A percentile compares a stretch with the other conserved stretches of the same genome.
phyloP scores from a whole-genome alignment of 2,113 vertebrate genomes.

The Lycaon pictus region DNA sequence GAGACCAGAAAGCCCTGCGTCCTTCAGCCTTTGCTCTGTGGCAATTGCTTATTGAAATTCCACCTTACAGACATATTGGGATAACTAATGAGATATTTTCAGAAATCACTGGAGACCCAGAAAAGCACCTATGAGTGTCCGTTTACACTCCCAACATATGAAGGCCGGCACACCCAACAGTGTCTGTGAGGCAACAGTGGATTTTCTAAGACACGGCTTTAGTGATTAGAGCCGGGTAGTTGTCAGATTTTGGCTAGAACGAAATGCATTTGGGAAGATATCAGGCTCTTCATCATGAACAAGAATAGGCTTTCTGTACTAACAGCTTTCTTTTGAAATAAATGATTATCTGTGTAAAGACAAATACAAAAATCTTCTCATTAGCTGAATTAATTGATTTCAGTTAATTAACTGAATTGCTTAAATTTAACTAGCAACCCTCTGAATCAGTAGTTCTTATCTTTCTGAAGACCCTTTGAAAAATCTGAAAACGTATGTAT shows the following conservation, averaged over 20 bases:
- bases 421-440: constrained; percentile 18
- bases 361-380: constrained; percentile 56
- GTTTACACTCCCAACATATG: not conserved
- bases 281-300: not conserved
- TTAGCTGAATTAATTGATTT: constrained; percentile 58
- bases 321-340: constrained; percentile 52
- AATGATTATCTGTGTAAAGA: constrained; percentile 8
- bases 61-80: accelerated
- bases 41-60: not conserved
- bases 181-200: not conserved
- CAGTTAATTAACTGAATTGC: constrained; percentile 50
- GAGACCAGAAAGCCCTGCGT: not conserved
- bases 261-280: not conserved
- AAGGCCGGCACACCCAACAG: not conserved
- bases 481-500: constrained; percentile 13
- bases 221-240: not conserved
- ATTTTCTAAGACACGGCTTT: not conserved
- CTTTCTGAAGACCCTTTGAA: constrained; percentile 46
- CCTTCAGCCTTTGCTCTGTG: not conserved
- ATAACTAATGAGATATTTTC: not conserved
- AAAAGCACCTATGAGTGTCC: not conserved
- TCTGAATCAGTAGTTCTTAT: constrained; percentile 44
- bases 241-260: not conserved
- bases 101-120: not conserved
- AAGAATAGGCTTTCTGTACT: constrained; percentile 43